A percentile compares a stretch with the other conserved stretches of the same genome.
Conservation (phyloP, 2,113 vertebrate genomes). For the Callopanchax toddi region DNA sequence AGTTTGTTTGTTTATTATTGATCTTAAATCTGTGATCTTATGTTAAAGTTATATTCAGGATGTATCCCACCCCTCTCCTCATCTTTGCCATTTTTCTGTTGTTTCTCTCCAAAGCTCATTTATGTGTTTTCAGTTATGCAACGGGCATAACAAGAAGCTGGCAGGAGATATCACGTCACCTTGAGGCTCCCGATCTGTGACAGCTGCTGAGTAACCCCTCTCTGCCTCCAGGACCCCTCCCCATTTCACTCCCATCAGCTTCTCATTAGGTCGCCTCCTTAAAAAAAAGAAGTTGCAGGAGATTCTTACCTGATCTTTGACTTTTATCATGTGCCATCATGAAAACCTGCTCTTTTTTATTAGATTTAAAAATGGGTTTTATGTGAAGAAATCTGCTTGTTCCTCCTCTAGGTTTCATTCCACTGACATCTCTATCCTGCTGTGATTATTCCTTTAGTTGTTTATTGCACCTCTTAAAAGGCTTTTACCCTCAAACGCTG, state of each 20-base stretch:
- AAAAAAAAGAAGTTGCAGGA: slow-evolving; percentile 4
- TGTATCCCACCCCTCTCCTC: slow-evolving; percentile 1
- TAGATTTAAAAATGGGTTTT: too few relatives aligned
- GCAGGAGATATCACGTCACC: slow-evolving; percentile 65
- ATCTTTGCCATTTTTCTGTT: slow-evolving; percentile 5
- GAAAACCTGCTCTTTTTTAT: neutral
- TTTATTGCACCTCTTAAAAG: slow-evolving; percentile 23
- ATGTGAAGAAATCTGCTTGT: neutral
- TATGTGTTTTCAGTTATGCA: slow-evolving; percentile 62
- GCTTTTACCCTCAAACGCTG: slow-evolving; percentile 18
- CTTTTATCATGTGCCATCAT: neutral
- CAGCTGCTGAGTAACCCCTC: slow-evolving; percentile 57
- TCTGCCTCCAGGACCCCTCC: slow-evolving; percentile 12
- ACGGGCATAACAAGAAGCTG: slow-evolving; percentile 65
- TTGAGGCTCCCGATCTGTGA: slow-evolving; percentile 57
- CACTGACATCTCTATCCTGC: slow-evolving; percentile 25
- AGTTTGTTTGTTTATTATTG: neutral
- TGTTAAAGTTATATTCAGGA: neutral
- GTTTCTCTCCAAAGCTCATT: slow-evolving; percentile 42
- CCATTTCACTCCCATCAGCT: slow-evolving; percentile 11
- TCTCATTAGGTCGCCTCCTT: slow-evolving; percentile 25
- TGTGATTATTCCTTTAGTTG: slow-evolving; percentile 12
- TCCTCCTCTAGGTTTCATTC: too few relatives aligned
- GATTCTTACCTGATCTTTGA: slow-evolving; percentile 31
- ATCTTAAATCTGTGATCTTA: neutral